Evolutionary conservation across 2,888 invertebrate genomes (phyloP), one percentile per base, ranked within the genome.

Genomic region (Drosophila paranaensis): DNA sequence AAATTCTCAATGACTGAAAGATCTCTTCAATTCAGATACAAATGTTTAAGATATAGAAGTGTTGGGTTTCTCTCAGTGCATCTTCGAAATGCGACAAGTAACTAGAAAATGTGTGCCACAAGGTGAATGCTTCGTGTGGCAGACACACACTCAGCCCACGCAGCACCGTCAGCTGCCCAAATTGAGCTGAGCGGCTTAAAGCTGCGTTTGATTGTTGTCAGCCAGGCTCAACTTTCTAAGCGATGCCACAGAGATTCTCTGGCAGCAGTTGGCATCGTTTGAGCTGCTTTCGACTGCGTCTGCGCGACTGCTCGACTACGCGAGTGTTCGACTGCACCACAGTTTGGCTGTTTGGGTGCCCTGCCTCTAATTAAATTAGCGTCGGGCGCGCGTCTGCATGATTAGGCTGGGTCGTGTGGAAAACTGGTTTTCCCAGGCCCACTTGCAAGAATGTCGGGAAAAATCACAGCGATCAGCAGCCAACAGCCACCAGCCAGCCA

Each of bases 341-440:
- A 40, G 37, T 58, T 79, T 3, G 55, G 10, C 55, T 54, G 54
- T 39, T 40, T 55, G 56, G 43, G 16, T 30, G 65, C 73, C 51
- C 82, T 82, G 82, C 50, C 79, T 73, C 88, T 81, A 85, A 85
- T 85, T 85, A 81, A 85, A 85, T 85, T 85, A 85, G 89, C 62
- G 68, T 74, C 70, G 84, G 81, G 79, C 62, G 71, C 39, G 39
- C 60, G 46, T 60, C 63, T 66, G 69, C 73, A 55, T 74, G 74
- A 88, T 88, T 88, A 77, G 88, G 66, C 62, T 67, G 75, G 62
- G 54, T 67, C 71, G 68, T 67, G 73, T 57, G 68, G 64, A 76
- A 86, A 88, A 84, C 84, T 79, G 77, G 84, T 84, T 88, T 64
- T 72, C 63, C 63, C 68, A 66, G 48, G 39, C 65, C 55, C 62